A percentile compares a stretch with the other conserved stretches of the same genome.
These are phyloP conservation scores for Rhinoraja longicauda DNA, from an alignment of 2,797 vertebrate species.

Conservation along the genomic window DNA sequence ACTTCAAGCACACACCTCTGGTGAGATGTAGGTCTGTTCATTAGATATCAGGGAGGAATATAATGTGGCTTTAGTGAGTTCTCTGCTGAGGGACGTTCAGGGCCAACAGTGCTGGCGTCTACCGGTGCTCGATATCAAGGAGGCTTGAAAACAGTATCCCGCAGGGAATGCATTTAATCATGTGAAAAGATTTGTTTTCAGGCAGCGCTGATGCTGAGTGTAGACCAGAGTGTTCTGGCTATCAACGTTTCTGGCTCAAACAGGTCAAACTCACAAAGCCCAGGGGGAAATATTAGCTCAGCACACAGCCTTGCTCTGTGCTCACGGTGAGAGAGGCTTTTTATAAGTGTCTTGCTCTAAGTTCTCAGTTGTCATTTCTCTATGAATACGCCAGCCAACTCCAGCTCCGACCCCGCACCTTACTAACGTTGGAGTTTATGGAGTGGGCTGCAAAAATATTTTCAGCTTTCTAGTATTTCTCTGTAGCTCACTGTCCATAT, in stretches of 20 bases:
- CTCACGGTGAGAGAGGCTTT: not conserved
- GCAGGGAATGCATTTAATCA: not conserved
- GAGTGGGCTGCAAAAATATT: not conserved
- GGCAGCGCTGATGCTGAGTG: not conserved
- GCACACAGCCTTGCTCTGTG: not conserved
- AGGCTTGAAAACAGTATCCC: not conserved
- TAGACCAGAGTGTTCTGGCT: not conserved
- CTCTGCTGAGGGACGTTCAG: not conserved
- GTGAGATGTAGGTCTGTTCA: not conserved
- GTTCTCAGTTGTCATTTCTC: not conserved
- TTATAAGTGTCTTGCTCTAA: conserved; percentile 15
- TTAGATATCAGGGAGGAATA: not conserved
- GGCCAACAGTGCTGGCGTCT: conserved; percentile 6
- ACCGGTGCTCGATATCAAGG: not conserved
- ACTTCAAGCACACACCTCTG: not conserved
- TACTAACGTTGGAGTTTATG: not conserved
- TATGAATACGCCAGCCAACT: not conserved
- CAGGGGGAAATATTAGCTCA: not conserved
- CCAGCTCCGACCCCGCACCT: not conserved
- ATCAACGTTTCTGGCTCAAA: not conserved
- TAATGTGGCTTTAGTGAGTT: not conserved
- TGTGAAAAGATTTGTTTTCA: conserved; percentile 24
- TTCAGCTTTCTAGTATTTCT: too few relatives aligned
- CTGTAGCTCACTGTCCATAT: too few relatives aligned
- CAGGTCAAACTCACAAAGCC: not conserved